Conservation (phyloP, 2,888 invertebrate species). For the Neoascia interrupta region DNA sequence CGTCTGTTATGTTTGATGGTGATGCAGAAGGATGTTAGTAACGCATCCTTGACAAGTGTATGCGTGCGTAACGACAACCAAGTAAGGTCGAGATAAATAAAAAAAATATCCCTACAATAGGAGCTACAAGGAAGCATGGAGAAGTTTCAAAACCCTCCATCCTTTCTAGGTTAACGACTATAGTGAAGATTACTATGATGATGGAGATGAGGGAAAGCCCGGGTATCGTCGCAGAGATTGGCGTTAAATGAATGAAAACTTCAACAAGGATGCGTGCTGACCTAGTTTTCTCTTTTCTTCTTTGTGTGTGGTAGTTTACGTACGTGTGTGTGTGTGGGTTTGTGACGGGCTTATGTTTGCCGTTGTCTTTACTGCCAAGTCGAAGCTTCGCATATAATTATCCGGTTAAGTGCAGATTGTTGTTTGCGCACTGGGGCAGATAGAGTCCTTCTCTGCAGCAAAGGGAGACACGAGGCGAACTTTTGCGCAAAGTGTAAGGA, state of each 20-base stretch:
- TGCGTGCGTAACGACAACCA: conserved; percentile 50
- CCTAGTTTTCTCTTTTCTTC: conserved; percentile 12
- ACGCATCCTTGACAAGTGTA: conserved; percentile 50
- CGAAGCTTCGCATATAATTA: conserved; percentile 46
- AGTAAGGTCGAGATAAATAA: conserved; percentile 42
- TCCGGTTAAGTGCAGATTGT: conserved; percentile 55
- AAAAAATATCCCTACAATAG: conserved; percentile 7
- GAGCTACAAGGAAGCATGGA: neutral
- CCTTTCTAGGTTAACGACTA: conserved; percentile 39
- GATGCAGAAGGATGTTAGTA: conserved; percentile 43
- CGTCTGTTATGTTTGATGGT: conserved; percentile 52
- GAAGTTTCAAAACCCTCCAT: conserved; percentile 1
- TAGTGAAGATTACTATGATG: conserved; percentile 41
- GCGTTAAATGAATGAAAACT: conserved; percentile 59
- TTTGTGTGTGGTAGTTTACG: too few relatives aligned
- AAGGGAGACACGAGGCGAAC: neutral
- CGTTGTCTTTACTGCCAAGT: conserved; percentile 12
- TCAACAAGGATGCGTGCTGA: conserved; percentile 44
- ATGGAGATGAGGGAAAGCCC: conserved; percentile 11
- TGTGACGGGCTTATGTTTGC: too few relatives aligned
- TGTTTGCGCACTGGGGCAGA: conserved; percentile 23
- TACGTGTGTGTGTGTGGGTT: too few relatives aligned
- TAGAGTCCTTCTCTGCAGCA: too few relatives aligned
- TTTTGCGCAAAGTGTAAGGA: neutral
- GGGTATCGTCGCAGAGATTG: conserved; percentile 31